Evolutionary conservation across 2,113 vertebrate species (phyloP), one percentile per base, ranked within the genome.

Genomic region (Pseudorasbora parva): DNA sequence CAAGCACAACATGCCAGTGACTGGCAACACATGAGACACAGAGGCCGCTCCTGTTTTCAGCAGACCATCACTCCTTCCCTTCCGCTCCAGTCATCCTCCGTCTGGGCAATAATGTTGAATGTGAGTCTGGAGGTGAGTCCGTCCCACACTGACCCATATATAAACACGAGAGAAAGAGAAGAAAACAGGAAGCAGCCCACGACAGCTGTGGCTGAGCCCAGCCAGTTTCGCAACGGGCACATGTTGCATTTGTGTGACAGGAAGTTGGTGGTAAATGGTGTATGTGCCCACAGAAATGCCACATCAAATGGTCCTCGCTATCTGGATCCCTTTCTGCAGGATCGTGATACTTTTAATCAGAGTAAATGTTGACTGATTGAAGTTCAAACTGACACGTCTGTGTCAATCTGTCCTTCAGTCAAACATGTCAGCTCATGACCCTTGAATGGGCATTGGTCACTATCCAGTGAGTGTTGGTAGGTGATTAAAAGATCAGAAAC

Each of bases 1-100:
- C 90, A 90, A 91, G 81, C 79, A 89, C 56, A 91, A 87, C 87
- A 85, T 43, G 66, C 60, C 77, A 76, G 71, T 82, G 71, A 85
- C 74, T 59, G 87, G 81, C 81, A 84, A 59, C 69, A 85, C 78
- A 84, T 56, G 17, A 81, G n/a, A 71, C 25, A 27, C 71, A 25
- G 49, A 45, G 72, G 71, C 73, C 56, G 51, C 51, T 45, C 60
- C 37, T 84, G 64, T 85, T 82, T 69, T 87, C 72, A 33, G 21
- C 69, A 84, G 71, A 85, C 78, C 82, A 84, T 59, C 7, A 2
- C 68, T 74, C 64, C 56, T 56, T 47, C 45, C 69, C 43, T 56
- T 68, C 60, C 81, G 68, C 80, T 56, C 73, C 82, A 82, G 69
- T 73, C 82, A 33, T 82, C 41, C 56, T 45, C 23, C 17, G 74